Percentiles rank a stretch among this genome's conserved stretches.
Evolutionary conservation across 2,113 vertebrate genomes (phyloP).

Genomic region (Catharus minimus): DNA sequence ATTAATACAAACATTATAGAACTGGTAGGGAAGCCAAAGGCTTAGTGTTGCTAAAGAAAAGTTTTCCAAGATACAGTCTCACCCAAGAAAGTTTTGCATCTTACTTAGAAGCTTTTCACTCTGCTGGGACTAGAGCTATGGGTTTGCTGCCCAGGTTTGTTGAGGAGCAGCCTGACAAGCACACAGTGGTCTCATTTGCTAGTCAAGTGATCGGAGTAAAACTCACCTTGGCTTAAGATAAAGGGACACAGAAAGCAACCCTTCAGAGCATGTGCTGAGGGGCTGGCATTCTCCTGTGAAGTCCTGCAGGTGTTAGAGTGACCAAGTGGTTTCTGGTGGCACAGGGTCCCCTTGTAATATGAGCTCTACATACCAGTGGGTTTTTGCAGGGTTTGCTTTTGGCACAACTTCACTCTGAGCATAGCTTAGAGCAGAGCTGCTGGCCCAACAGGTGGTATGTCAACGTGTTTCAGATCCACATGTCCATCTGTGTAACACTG

Average conservation of each 20-base stretch:
- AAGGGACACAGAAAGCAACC: background rate
- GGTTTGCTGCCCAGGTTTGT: background rate
- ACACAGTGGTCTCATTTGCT: background rate
- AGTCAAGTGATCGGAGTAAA: fast-evolving
- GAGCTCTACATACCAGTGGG: background rate
- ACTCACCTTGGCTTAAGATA: background rate
- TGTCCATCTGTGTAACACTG: background rate
- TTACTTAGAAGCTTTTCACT: background rate
- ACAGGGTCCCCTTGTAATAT: background rate
- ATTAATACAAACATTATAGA: background rate
- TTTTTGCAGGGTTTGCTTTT: background rate
- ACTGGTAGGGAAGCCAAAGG: background rate
- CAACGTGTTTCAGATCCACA: background rate
- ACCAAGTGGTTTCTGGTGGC: background rate
- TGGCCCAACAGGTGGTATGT: background rate
- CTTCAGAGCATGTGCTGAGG: background rate
- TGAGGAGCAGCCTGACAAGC: background rate
- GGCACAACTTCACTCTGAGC: background rate
- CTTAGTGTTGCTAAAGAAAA: background rate
- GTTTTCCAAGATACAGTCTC: background rate
- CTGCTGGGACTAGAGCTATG: background rate
- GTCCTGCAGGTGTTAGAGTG: background rate
- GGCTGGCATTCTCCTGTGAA: background rate
- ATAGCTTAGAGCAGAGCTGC: background rate
- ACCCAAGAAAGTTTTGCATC: background rate